Base-by-base conservation (phyloP, 1,140 invertebrate genomes). In the Ridgeia piscesae region DNA sequence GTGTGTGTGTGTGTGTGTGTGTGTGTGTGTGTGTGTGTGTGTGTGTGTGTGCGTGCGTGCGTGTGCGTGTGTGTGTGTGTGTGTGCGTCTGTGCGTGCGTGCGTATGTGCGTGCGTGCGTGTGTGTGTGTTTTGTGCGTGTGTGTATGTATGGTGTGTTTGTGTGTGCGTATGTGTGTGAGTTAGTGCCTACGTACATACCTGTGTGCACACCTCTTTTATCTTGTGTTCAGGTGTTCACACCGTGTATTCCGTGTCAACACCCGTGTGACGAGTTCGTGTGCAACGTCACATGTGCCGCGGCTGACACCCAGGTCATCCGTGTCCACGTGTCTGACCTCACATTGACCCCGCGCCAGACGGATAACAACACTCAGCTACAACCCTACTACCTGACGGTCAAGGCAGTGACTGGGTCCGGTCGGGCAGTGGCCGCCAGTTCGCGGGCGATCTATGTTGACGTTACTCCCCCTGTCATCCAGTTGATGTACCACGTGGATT, bases 191-290 rank as follows among this genome's bases (percentile, higher is more conserved):
- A 42, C 42, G 42, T 42, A 4, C 4, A 42, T 11, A 42, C 42
- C 42, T 11, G 42, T 42, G 42, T 42, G 42, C 4, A 4, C 4
- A 42, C 4, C 11, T 42, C 11, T 6, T 42, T 42, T 42, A 11
- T 42, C 4, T 6, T 11, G 42, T 42, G 42, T 90, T 90, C 35
- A 90, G 11, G 89, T 90, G 34, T 21, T n/a, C 6, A 90, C 14
- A n/a, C 89, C 89, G 35, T 90, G 89, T 42, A 90, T 90, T 77
- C 58, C 58, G 58, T 77, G 58, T 77, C 58, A 77, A 77, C 58
- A 21, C 27, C 58, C 11, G 33, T 89, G 89, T 34, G 34, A 89
- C 89, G 34, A 42, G 42, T 42, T 42, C 27, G 58, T 77, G 2
- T 77, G 58, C 58, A 77, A 31, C 27, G 58, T 21, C 58, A 77